Evolutionary conservation across 2,113 vertebrate genomes (phyloP), one percentile per base, ranked within the genome.

Genomic region (Xenopus borealis): DNA sequence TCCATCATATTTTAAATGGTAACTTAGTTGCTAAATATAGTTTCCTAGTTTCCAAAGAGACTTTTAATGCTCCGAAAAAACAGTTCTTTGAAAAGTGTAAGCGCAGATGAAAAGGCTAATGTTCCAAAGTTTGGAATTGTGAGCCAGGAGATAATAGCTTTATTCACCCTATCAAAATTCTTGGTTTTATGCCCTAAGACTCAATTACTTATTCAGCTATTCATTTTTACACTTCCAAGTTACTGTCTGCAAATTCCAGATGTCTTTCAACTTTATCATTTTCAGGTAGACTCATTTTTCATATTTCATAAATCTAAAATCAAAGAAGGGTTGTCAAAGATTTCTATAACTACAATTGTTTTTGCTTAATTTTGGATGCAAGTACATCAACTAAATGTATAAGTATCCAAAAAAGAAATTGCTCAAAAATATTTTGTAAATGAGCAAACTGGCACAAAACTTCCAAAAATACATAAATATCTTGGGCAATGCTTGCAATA

Each of bases 121-220:
- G 19, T 67, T 75, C n/a, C 64, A 67, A 69, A 27, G 17, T 23
- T 50, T 45, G 12, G 57, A 20, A 13, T 50, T 30, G 11, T 10
- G 27, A 47, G 66, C 73, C 73, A 76, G 66, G 50, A 68, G 72
- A 62, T 75, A 76, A 76, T 69, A 66, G 73, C 46, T 76, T 76
- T 69, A 62, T 68, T 62, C 19, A 75, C 44, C 55, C 64, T 47
- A 74, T 69, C 55, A 75, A 75, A 68, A 75, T 76, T 69, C 58
- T 69, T 76, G 73, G 58, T 69, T 69, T 30, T 40, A 63, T 62
- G 58, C 59, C 72, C 40, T 17, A 10, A 52, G 57, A 40, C 55
- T 62, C 20, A 58, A 40, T 67, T 66, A 55, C 63, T 47, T 59
- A 64, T 20, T 45, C 52, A 62, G 55, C 46, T n/a, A 30, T 11